Percentiles rank a stretch among this genome's conserved stretches.
Evolutionary conservation across 2,797 vertebrate species (phyloP).

Genomic region (Notolabrus celidotus): DNA sequence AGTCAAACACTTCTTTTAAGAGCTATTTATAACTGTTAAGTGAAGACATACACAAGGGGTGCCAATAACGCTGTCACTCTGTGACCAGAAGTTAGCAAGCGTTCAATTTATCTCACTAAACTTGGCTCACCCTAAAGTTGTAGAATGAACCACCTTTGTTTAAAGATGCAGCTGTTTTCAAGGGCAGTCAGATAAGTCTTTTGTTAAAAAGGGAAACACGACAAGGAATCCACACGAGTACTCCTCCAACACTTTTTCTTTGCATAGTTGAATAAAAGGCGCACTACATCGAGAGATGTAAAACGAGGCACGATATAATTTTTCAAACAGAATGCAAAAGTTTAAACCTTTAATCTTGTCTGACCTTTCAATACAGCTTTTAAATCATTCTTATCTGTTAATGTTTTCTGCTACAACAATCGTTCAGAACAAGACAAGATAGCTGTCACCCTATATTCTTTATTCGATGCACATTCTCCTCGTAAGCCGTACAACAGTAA

Average conservation of each 20-base stretch:
- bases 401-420: slow-evolving; percentile 47
- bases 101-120: slow-evolving; percentile 15
- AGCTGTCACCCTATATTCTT: slow-evolving; percentile 24
- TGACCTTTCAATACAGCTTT: slow-evolving; percentile 56
- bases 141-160: slow-evolving; percentile 11
- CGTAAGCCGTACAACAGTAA: slow-evolving; percentile 30
- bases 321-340: slow-evolving; percentile 36
- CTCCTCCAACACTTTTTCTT: background rate
- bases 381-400: slow-evolving; percentile 57
- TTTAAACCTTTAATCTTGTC: slow-evolving; percentile 23
- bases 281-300: background rate
- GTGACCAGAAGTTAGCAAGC: slow-evolving; percentile 11
- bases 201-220: background rate
- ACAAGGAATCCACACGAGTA: background rate
- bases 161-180: slow-evolving; percentile 16
- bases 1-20: slow-evolving; percentile 8
- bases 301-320: slow-evolving; percentile 16
- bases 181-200: slow-evolving; percentile 4
- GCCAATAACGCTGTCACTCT: slow-evolving; percentile 36
- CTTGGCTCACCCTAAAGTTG: background rate
- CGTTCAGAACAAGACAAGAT: slow-evolving; percentile 30
- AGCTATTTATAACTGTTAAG: slow-evolving; percentile 33
- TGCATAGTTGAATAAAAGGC: background rate
- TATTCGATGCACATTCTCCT: background rate
- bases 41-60: background rate